Conservation (phyloP, 1,140 invertebrate species). For the Carposina sasakii region DNA sequence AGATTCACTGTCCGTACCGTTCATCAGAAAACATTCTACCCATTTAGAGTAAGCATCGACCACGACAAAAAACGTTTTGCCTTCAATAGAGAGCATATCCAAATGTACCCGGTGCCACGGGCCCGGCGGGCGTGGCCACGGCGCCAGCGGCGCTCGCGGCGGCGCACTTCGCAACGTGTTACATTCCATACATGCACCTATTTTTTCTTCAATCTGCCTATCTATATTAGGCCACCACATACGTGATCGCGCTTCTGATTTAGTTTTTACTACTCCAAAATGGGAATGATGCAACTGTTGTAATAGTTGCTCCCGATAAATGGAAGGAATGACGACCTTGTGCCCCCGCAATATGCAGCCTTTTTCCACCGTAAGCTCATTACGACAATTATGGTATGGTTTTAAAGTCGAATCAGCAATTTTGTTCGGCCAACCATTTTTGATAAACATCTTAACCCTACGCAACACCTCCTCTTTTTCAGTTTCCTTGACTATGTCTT, state of each 20-base stretch:
- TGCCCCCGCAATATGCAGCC: constrained; percentile 3
- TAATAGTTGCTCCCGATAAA: constrained; percentile 15
- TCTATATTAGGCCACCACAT: constrained; percentile 14
- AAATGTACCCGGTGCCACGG: constrained; percentile 5
- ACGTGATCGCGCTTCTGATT: constrained; percentile 6
- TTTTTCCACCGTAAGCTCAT: neutral
- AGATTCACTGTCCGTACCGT: neutral
- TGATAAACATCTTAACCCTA: neutral
- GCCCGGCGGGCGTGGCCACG: neutral
- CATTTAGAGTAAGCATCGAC: constrained; percentile 58
- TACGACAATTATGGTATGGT: neutral
- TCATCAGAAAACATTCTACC: constrained; percentile 28
- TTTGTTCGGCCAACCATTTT: neutral
- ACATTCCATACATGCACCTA: neutral
- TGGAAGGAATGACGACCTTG: constrained; percentile 23
- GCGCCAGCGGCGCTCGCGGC: constrained; percentile 32
- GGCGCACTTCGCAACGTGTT: constrained; percentile 48
- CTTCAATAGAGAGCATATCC: constrained; percentile 12
- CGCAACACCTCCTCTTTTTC: neutral
- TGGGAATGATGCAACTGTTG: constrained; percentile 8
- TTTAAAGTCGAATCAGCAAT: neutral
- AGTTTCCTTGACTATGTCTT: neutral
- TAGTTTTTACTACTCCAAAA: constrained; percentile 9
- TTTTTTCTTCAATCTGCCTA: constrained; percentile 6
- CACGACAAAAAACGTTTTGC: constrained; percentile 43